Conservation (phyloP, 1,140 invertebrate genomes). For the Mesaphorura yosii region DNA sequence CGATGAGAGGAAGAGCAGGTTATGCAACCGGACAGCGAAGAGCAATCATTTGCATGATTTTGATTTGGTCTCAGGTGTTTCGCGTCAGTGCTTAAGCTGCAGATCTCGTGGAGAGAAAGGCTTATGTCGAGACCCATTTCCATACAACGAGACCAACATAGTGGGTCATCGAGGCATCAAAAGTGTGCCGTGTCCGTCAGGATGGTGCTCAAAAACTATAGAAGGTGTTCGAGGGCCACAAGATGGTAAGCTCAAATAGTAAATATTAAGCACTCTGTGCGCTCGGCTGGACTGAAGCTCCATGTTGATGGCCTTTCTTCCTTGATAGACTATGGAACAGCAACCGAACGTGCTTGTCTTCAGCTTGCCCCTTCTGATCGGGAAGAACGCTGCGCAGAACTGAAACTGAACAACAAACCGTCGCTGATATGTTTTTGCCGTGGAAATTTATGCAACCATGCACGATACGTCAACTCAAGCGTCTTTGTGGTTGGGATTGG, state of each 20-base stretch:
- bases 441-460: conserved; percentile 74
- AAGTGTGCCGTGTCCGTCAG: conserved; percentile 70
- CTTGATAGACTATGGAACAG: conserved; percentile 67
- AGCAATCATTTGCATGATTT: too few species aligned
- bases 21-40: too few species aligned
- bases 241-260: conserved; percentile 40
- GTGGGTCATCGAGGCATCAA: conserved; percentile 1
- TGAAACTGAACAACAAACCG: conserved; percentile 60
- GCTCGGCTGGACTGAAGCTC: background rate
- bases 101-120: conserved; percentile 74
- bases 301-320: conserved; percentile 23
- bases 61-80: conserved; percentile 25
- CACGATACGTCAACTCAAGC: conserved; percentile 11
- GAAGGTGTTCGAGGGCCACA: conserved; percentile 57
- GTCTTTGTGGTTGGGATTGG: background rate
- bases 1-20: too few species aligned
- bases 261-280: background rate
- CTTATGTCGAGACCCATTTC: conserved; percentile 77
- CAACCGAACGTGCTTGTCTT: conserved; percentile 73
- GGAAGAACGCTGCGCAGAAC: conserved; percentile 76
- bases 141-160: conserved; percentile 47
- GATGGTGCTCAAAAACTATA: conserved; percentile 84
- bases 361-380: conserved; percentile 66
- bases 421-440: conserved; percentile 79
- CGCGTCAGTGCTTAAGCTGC: conserved; percentile 62